These are phyloP conservation scores for Tinea pellionella DNA, from an alignment of 2,888 invertebrate genomes.

Conservation along the genomic window DNA sequence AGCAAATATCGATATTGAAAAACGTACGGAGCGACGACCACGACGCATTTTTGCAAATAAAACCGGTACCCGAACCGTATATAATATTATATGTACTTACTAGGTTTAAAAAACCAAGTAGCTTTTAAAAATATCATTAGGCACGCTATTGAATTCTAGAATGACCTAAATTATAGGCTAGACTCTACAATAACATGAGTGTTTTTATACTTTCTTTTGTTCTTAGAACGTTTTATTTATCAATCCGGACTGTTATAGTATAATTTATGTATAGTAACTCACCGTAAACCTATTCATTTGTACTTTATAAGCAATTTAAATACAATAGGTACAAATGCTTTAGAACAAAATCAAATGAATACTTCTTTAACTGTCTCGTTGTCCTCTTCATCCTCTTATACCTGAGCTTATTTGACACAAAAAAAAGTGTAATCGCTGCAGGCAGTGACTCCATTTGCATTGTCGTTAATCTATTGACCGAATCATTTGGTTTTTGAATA, in stretches of 20 bases:
- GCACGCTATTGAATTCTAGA: neutral
- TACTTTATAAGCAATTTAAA: neutral
- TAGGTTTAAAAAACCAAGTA: neutral
- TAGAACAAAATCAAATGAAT: neutral
- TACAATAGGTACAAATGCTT: conserved; percentile 3
- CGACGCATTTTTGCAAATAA: conserved; percentile 2
- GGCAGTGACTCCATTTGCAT: conserved; percentile 8
- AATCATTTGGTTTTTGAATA: neutral
- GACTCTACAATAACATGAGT: neutral
- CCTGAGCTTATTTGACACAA: conserved; percentile 7
- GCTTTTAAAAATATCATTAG: neutral
- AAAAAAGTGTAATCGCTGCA: conserved; percentile 10
- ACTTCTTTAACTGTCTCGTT: neutral
- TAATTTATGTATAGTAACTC: no score
- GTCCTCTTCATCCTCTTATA: conserved; percentile 6
- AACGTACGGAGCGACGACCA: neutral
- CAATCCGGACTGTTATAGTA: neutral
- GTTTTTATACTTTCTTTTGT: neutral
- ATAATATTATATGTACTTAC: neutral
- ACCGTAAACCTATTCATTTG: neutral
- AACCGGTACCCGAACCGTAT: conserved; percentile 7
- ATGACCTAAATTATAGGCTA: neutral
- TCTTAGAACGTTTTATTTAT: neutral
- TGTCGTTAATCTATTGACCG: conserved; percentile 9
- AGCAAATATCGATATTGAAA: conserved; percentile 13